Conservation (phyloP, 2,888 invertebrate species). For the Coenonympha glycerion region DNA sequence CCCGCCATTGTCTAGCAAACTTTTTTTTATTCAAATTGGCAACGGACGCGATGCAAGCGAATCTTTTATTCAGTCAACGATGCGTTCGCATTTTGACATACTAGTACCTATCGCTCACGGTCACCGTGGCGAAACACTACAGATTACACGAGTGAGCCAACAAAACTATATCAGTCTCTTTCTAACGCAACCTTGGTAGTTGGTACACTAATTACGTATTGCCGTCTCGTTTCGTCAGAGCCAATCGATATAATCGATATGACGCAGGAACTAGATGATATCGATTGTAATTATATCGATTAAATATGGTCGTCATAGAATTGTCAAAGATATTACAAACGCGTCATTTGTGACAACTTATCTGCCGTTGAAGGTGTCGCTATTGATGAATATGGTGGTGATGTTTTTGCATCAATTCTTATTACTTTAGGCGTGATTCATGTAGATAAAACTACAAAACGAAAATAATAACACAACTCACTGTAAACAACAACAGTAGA, state of each 20-base stretch:
- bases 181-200: constrained; percentile 38
- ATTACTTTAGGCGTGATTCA: too few relatives aligned
- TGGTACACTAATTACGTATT: constrained; percentile 33
- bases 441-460: too few relatives aligned
- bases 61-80: constrained; percentile 38
- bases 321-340: constrained; percentile 11
- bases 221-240: constrained; percentile 31
- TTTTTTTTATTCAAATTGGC: constrained; percentile 39
- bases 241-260: constrained; percentile 27
- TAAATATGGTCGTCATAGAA: constrained; percentile 15
- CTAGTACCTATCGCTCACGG: constrained; percentile 49
- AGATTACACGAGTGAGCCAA: constrained; percentile 34
- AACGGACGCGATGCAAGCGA: constrained; percentile 33
- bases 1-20: constrained; percentile 20
- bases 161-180: constrained; percentile 36
- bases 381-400: too few relatives aligned
- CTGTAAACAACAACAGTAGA: too few relatives aligned
- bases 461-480: too few relatives aligned
- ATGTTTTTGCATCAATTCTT: too few relatives aligned
- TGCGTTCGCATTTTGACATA: constrained; percentile 43
- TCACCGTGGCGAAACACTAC: constrained; percentile 35
- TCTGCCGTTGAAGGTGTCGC: too few relatives aligned
- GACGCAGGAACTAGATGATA: constrained; percentile 17
- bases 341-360: constrained; percentile 3
- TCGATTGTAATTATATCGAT: constrained; percentile 10